Evolutionary conservation across 2,797 vertebrate genomes (phyloP), one percentile per base, ranked within the genome.

Genomic region (Cynopterus sphinx): DNA sequence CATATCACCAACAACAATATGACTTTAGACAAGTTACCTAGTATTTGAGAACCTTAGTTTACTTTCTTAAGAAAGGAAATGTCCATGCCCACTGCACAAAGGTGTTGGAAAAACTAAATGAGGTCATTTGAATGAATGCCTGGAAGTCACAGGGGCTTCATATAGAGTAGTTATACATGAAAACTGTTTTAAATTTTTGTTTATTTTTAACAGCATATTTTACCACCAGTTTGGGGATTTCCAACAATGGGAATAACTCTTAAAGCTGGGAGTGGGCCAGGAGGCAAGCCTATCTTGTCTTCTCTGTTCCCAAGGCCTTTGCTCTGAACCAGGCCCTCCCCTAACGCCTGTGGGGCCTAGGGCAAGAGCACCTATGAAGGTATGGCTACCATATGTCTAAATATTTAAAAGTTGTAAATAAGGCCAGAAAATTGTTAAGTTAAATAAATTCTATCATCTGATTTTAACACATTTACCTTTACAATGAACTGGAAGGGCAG

Each of bases 61-160:
- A 49, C 17, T 93, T 95, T 53, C 63, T 61, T 77, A 65, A 70
- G 61, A 85, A 91, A 95, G 49, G 28, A 90, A 36, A 82, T 65
- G 71, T 19, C 39, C 4, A 7, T 70, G 68, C 46, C 81, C 59
- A 73, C 6, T 68, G 92, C 36, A 39, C 15, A 83, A 22, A 67
- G 12, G 57, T 75, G 26, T 71, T 83, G 51, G 77, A 11, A 88
- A 87, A 87, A 70, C 90, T 74, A 65, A 91, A 59, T 68, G 26
- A 82, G 21, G 4, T 78, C 28, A 87, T 63, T 90, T 91, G 81
- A 82, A 28, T 63, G 73, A 53, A 96, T 65, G 75, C 59, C 59
- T 19, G 2, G 43, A 95, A 90, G 21, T 61, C 88, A 83, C 4
- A 6, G 24, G 61, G 41, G 22, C 24, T 86, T 89, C 67, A 59